Conservation (phyloP, 2,888 invertebrate species). For the Drosophila buzzatii region DNA sequence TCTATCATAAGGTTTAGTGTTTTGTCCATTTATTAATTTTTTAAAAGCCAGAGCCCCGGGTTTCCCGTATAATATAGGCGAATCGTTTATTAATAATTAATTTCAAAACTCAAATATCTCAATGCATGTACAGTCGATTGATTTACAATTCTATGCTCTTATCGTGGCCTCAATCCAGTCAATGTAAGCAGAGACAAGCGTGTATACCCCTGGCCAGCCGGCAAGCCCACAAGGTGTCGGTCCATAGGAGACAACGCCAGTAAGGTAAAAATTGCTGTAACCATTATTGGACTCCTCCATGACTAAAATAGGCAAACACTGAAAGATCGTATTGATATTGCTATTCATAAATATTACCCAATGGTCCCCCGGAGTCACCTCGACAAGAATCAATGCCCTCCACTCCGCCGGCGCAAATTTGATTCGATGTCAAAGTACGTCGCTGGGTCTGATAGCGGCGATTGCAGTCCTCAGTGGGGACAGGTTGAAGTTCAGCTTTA, state of each 20-base stretch:
- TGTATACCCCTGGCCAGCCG: conserved; percentile 89
- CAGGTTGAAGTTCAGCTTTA: conserved; percentile 86
- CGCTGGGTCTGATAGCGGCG: conserved; percentile 86
- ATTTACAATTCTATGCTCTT: conserved; percentile 57
- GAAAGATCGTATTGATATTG: not conserved
- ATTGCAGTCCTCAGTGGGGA: conserved; percentile 85
- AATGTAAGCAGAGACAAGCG: conserved; percentile 87
- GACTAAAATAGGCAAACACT: conserved; percentile 82
- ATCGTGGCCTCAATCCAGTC: conserved; percentile 87
- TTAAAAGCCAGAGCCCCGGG: not conserved
- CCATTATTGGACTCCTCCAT: conserved; percentile 72
- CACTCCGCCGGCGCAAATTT: conserved; percentile 88
- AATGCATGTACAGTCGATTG: not conserved
- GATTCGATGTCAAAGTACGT: conserved; percentile 85
- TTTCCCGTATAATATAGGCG: not conserved
- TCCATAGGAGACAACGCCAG: conserved; percentile 89
- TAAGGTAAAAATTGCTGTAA: conserved; percentile 86
- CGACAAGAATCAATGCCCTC: conserved; percentile 86
- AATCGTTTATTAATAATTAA: conserved; percentile 8
- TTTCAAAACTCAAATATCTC: not conserved
- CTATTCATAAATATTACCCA: conserved; percentile 22
- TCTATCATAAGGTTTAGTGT: too few relatives aligned
- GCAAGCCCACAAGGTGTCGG: conserved; percentile 87
- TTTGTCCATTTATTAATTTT: too few relatives aligned
- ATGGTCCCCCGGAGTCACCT: conserved; percentile 88